Percentiles rank a stretch among this genome's conserved stretches.
These are phyloP conservation scores for Nerophis ophidion DNA, from an alignment of 2,113 vertebrate species.

Conservation along the genomic window DNA sequence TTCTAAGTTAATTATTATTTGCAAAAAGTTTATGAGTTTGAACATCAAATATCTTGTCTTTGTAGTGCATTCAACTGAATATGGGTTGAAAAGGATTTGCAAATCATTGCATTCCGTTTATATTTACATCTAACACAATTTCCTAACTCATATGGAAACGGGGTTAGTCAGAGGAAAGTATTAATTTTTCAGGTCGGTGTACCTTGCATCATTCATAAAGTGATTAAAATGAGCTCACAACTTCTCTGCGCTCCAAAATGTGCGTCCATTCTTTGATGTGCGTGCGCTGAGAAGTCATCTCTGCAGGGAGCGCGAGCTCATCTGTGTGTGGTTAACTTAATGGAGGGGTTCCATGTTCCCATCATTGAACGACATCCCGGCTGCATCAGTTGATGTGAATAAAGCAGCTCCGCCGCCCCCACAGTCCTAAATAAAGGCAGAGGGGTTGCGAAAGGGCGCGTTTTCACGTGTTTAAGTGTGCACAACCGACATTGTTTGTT, in stretches of 20 bases:
- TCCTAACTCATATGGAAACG: no score
- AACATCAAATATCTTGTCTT: no score
- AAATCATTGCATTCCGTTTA: no score
- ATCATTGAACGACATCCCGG: slow-evolving; percentile 6
- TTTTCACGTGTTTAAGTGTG: slow-evolving; percentile 4
- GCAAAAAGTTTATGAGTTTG: no score
- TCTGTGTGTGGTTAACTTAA: slow-evolving; percentile 7
- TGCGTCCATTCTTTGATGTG: neutral
- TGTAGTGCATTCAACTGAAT: no score
- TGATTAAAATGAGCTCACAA: neutral
- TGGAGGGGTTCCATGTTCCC: slow-evolving; percentile 22
- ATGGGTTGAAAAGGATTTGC: no score
- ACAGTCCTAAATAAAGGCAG: slow-evolving; percentile 9
- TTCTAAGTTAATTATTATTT: no score
- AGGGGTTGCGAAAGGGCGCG: slow-evolving; percentile 8
- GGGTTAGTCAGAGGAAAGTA: no score
- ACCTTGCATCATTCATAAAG: no score
- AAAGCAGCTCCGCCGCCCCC: neutral
- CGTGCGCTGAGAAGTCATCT: neutral
- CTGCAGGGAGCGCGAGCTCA: neutral
- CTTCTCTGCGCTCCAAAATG: neutral
- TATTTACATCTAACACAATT: no score
- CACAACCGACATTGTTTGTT: slow-evolving; percentile 6
- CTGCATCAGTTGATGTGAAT: slow-evolving; percentile 23
- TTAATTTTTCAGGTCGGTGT: no score